Evolutionary conservation across 2,113 vertebrate genomes (phyloP).

Genomic region (Arizona elegans): DNA sequence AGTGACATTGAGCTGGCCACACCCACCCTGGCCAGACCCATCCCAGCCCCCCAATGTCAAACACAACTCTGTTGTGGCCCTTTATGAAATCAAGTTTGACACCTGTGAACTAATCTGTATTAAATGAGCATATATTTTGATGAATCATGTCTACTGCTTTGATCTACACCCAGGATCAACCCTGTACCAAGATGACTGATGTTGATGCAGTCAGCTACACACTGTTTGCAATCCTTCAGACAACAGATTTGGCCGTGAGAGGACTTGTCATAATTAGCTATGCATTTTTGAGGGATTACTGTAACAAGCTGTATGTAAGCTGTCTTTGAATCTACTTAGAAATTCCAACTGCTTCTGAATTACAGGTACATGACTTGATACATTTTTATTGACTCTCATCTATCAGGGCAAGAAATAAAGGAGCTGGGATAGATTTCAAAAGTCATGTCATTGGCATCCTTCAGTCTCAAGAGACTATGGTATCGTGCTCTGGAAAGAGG

Average conservation of each 20-base stretch:
- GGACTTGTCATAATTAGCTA: not conserved
- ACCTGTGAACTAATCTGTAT: not conserved
- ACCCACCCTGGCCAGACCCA: too few species aligned
- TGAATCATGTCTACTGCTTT: not conserved
- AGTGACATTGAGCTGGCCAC: too few species aligned
- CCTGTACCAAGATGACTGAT: not conserved
- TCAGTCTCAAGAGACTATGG: too few species aligned
- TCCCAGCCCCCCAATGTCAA: too few species aligned
- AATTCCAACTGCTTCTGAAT: not conserved
- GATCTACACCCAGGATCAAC: not conserved
- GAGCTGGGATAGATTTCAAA: not conserved
- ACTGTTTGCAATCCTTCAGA: not conserved
- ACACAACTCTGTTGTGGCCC: too few species aligned
- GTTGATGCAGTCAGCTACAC: not conserved
- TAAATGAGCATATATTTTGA: not conserved
- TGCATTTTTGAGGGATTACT: not conserved
- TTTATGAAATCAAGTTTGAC: too few species aligned
- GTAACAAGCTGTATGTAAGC: not conserved
- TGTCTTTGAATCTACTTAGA: not conserved
- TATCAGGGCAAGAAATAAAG: not conserved
- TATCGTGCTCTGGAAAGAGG: too few species aligned
- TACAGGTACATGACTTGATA: not conserved
- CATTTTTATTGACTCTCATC: not conserved
- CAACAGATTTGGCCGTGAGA: not conserved
- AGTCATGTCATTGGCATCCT: too few species aligned